A percentile compares a stretch with the other conserved stretches of the same genome.
phyloP scores from a whole-genome alignment of 1,140 invertebrate species.

The Drosophila malerkotliana region DNA sequence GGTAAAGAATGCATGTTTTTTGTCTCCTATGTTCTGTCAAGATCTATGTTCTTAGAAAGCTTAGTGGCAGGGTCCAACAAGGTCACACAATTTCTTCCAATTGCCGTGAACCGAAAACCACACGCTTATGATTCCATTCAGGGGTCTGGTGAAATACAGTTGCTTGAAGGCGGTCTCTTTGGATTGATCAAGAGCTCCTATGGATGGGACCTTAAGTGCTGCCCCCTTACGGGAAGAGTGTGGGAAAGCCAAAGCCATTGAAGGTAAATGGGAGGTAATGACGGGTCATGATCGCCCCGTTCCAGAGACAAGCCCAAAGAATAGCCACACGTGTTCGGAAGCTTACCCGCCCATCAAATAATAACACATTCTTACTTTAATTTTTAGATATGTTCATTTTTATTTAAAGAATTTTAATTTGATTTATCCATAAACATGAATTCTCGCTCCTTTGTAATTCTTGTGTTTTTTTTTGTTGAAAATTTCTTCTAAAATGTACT shows the following conservation, averaged over 20 bases:
- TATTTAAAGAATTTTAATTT: conserved; percentile 79
- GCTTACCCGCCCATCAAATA: neutral
- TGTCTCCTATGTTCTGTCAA: too few species aligned
- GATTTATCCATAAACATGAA: conserved; percentile 78
- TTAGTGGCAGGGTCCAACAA: neutral
- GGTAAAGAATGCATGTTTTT: too few species aligned
- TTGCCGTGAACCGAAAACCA: conserved; percentile 7
- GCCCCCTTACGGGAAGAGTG: conserved; percentile 4
- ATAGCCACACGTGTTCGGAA: neutral
- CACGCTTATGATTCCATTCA: neutral
- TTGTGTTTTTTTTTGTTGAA: conserved; percentile 39
- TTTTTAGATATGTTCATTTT: conserved; percentile 82
- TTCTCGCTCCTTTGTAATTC: conserved; percentile 37
- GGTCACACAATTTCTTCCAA: conserved; percentile 7
- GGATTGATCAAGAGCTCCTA: conserved; percentile 35
- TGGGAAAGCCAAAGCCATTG: conserved; percentile 33
- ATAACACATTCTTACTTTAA: conserved; percentile 10
- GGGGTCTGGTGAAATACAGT: conserved; percentile 9
- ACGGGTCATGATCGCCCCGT: neutral
- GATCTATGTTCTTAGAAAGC: neutral
- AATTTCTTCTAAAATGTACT: conserved; percentile 74
- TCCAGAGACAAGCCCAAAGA: neutral
- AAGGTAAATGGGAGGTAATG: conserved; percentile 35
- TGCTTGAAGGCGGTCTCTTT: conserved; percentile 43
- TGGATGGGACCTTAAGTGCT: neutral